Conservation (phyloP, 2,888 invertebrate genomes). For the Sinodicranocentrus sp. region DNA sequence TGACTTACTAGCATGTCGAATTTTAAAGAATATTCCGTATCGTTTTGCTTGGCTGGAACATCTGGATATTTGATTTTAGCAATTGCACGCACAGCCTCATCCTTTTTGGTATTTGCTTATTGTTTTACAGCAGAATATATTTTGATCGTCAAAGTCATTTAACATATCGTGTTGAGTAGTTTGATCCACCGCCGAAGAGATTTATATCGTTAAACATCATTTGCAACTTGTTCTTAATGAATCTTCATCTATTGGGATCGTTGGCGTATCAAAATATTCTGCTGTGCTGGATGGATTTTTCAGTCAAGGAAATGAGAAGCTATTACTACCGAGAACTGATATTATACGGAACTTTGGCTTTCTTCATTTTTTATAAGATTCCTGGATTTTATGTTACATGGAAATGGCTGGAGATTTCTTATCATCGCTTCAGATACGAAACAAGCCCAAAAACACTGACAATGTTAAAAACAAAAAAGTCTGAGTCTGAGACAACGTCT, state of each 20-base stretch:
- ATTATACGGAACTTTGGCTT: background rate
- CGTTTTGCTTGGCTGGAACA: background rate
- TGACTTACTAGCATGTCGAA: background rate
- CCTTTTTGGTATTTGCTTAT: background rate
- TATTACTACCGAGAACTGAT: slow-evolving; percentile 1
- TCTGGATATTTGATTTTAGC: background rate
- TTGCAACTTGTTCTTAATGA: background rate
- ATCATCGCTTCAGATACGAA: background rate
- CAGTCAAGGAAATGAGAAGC: background rate
- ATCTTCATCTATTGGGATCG: background rate
- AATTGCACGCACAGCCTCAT: background rate
- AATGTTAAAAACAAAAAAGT: no score
- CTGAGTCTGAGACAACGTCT: no score
- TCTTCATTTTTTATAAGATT: background rate
- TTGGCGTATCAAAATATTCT: background rate
- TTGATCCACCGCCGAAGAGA: background rate
- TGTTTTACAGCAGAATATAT: no score
- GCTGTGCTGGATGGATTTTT: background rate
- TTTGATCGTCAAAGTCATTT: no score
- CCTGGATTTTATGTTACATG: background rate
- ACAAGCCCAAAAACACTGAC: no score
- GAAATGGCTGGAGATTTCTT: background rate
- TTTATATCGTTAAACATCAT: background rate
- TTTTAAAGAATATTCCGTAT: background rate
- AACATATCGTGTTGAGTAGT: background rate